Evolutionary conservation across 2,888 invertebrate genomes (phyloP), one percentile per base, ranked within the genome.

Genomic region (Pelosia muscerda): DNA sequence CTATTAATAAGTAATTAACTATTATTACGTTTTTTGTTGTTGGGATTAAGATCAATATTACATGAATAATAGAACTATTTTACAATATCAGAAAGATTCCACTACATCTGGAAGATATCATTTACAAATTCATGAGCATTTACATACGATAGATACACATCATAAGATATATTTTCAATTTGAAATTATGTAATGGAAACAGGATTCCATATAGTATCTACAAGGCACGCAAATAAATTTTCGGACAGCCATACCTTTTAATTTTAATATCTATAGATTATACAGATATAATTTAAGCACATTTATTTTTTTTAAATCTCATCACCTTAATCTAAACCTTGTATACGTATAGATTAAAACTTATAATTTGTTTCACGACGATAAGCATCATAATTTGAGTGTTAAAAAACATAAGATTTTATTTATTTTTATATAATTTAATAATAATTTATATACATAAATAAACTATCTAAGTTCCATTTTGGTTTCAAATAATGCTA

Each of bases 221-320:
- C 81, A 88, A 89, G 88, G 87, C 88, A 89, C 87, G 87, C 86
- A 88, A 88, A 69, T 71, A 88, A 81, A 80, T 77, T 68, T 71
- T 69, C 34, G 71, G 72, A 80, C 76, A 78, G 72, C 76, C 74
- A 72, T 68, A 61, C 38, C 65, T 73, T 67, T 60, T 28, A 65
- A 53, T 68, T 49, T 65, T 57, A 55, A 28, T 58, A 25, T 66
- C 11, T 10, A 38, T 64, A n/a, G 55, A 53, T 23, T 66, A n/a
- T 57, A 31, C 42, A 28, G 56, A 61, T 60, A 63, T 49, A 49
- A 26, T 55, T 55, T 68, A 68, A 71, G 15, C 2, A 65, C 68
- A 22, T 57, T 65, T 54, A 58, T 66, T 61, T 65, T 57, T 49
- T 1, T 64, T 10, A 53, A 58, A 49, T 11, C 19, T n/a, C 31